phyloP scores from a whole-genome alignment of 2,888 invertebrate genomes.

The Drosophila rellima region DNA sequence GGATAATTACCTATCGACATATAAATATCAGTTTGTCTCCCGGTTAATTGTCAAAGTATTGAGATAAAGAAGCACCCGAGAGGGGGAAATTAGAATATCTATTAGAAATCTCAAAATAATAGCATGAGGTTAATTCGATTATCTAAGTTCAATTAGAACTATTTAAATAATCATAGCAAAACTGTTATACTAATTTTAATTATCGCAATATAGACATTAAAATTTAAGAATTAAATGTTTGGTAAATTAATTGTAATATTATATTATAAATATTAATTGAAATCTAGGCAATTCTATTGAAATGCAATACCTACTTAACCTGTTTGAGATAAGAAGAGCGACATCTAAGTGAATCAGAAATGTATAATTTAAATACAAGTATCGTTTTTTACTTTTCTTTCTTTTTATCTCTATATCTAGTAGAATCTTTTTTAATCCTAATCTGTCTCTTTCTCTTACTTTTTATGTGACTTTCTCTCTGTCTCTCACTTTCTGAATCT shows the following conservation, averaged over 20 bases:
- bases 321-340: neutral
- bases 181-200: neutral
- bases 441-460: neutral
- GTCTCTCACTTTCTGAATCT: neutral
- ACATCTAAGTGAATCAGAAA: neutral
- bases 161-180: neutral
- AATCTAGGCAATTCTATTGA: no score
- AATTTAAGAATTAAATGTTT: no score
- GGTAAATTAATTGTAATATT: no score
- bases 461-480: neutral
- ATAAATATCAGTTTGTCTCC: slow-evolving; percentile 15
- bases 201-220: no score
- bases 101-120: neutral
- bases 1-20: slow-evolving; percentile 43
- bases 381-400: neutral
- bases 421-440: no score
- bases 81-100: neutral
- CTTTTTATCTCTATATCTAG: neutral
- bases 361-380: neutral
- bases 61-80: neutral
- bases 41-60: slow-evolving; percentile 19
- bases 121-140: slow-evolving; percentile 4
- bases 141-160: neutral
- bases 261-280: no score
- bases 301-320: neutral